Conservation (phyloP, 92 coral and sea anemone genomes). For the Diadumene lineata region DNA sequence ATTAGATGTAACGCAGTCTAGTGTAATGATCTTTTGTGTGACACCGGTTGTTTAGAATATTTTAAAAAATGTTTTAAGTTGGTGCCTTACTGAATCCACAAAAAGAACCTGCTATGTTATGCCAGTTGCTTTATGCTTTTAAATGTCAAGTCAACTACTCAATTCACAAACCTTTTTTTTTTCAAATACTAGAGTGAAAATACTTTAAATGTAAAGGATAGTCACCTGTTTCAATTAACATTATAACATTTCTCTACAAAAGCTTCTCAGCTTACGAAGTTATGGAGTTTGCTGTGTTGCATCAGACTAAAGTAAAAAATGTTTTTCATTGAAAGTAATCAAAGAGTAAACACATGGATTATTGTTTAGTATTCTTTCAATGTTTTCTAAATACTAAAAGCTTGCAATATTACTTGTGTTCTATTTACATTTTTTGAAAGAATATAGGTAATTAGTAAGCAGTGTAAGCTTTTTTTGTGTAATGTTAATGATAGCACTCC, state of each 20-base stretch:
- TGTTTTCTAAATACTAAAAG: too few relatives aligned
- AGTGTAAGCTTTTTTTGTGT: too few relatives aligned
- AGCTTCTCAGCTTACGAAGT: too few relatives aligned
- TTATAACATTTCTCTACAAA: not conserved
- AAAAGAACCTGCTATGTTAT: constrained; percentile 23
- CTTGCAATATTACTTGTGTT: too few relatives aligned
- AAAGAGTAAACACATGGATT: not conserved
- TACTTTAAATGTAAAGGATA: too few relatives aligned
- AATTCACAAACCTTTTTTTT: not conserved
- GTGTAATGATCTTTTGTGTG: not conserved
- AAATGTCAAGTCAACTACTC: not conserved
- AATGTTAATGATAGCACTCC: too few relatives aligned
- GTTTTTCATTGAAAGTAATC: not conserved
- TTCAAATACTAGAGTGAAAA: not conserved
- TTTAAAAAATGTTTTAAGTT: not conserved
- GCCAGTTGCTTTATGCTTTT: not conserved
- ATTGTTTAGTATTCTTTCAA: not conserved
- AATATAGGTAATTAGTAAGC: too few relatives aligned
- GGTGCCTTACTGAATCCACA: constrained; percentile 12
- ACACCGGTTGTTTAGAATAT: constrained; percentile 21
- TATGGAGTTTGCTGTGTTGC: not conserved
- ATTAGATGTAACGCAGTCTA: constrained; percentile 22
- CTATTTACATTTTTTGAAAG: too few relatives aligned
- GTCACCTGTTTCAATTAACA: not conserved
- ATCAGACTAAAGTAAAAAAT: not conserved